These are phyloP conservation scores for Pentalonia nigronervosa DNA, from an alignment of 1,140 invertebrate species.

Conservation along the genomic window DNA sequence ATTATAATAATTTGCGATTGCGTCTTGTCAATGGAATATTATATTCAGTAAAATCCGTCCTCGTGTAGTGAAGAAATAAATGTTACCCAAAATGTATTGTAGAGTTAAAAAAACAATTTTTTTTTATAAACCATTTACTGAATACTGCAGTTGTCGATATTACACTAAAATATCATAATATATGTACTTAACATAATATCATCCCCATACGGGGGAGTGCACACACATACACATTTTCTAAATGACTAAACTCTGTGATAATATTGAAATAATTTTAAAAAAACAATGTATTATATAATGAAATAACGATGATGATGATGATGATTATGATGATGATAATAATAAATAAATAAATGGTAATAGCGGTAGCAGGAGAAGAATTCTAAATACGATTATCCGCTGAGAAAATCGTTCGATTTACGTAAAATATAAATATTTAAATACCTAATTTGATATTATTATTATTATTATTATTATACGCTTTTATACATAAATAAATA, in stretches of 20 bases:
- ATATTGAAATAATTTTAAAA: constrained; percentile 17
- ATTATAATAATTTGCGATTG: constrained; percentile 2
- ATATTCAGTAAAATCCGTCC: constrained; percentile 14
- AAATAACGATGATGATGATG: not conserved
- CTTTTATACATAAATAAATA: constrained; percentile 13
- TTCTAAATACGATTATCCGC: constrained; percentile 7
- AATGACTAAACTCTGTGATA: constrained; percentile 10
- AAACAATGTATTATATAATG: not conserved
- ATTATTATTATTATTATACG: constrained; percentile 13
- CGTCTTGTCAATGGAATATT: constrained; percentile 15
- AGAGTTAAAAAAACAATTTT: not conserved
- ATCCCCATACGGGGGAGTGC: not conserved
- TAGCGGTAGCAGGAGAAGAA: not conserved
- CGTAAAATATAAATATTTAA: not conserved
- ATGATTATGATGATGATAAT: constrained; percentile 18
- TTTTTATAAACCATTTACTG: not conserved
- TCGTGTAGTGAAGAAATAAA: constrained; percentile 16
- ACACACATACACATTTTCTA: constrained; percentile 10
- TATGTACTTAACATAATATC: not conserved
- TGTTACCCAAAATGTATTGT: constrained; percentile 16
- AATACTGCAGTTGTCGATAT: not conserved
- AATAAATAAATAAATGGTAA: constrained; percentile 15
- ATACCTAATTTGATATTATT: constrained; percentile 9
- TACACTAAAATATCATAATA: constrained; percentile 14
- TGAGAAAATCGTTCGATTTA: not conserved